Base-by-base conservation (phyloP, 1,140 invertebrate species). In the Nephotettix cincticeps region DNA sequence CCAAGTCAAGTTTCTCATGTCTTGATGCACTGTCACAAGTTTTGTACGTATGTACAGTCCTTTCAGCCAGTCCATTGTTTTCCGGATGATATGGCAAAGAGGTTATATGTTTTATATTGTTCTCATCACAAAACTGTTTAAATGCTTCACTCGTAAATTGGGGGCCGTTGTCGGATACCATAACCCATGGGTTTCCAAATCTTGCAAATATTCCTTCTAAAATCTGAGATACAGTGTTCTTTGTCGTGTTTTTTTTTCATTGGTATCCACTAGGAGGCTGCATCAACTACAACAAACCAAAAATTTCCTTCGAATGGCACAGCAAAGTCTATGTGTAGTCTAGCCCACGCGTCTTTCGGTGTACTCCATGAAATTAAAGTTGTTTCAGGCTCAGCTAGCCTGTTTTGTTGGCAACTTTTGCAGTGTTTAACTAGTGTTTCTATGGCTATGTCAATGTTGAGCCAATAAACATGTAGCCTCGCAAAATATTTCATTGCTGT, bases 41-140 rank as follows among this genome's bases (percentile, higher is more conserved):
- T n/a, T n/a, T n/a, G n/a, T n/a, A n/a, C n/a, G n/a, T n/a, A n/a
- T n/a, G n/a, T n/a, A n/a, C n/a, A n/a, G n/a, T n/a, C n/a, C n/a
- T n/a, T n/a, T n/a, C n/a, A n/a, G n/a, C n/a, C n/a, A n/a, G n/a
- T n/a, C n/a, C n/a, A n/a, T n/a, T n/a, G n/a, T n/a, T n/a, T n/a
- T n/a, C n/a, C n/a, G n/a, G n/a, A n/a, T n/a, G n/a, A n/a, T n/a
- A n/a, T n/a, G n/a, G n/a, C n/a, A n/a, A n/a, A n/a, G n/a, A n/a
- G n/a, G n/a, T 45, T 14, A 71, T 36, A 30, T 40, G 51, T 13
- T 51, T 68, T 61, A 68, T 71, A 68, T 68, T 68, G 56, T 68
- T 71, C 28, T 36, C 32, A 28, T 68, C 40, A 71, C 47, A 71
- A 1, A 14, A 0, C 25, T 71, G 11, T 65, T 29, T 70, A 36